These are phyloP conservation scores for Dryocosmus kuriphilus DNA, from an alignment of 2,888 invertebrate species.

Conservation along the genomic window DNA sequence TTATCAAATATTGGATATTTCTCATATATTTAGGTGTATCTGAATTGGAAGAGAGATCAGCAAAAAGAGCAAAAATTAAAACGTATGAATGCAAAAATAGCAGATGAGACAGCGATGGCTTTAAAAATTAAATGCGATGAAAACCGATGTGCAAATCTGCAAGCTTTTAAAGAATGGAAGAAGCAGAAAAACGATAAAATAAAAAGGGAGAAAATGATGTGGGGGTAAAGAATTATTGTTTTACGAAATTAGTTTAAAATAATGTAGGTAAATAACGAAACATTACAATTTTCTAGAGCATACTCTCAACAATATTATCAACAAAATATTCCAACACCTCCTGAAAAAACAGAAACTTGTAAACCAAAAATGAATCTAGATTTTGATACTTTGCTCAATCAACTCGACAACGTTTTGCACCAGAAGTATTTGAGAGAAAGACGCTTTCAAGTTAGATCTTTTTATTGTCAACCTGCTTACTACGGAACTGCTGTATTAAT, in stretches of 20 bases:
- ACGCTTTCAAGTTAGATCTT: slow-evolving; percentile 58
- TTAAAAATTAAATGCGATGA: slow-evolving; percentile 36
- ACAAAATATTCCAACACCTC: neutral
- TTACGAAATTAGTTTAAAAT: neutral
- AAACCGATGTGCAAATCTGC: slow-evolving; percentile 48
- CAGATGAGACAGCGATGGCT: neutral
- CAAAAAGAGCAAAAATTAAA: slow-evolving; percentile 35
- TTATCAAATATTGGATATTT: neutral
- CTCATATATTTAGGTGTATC: slow-evolving; percentile 6
- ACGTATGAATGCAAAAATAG: neutral
- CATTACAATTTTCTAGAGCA: neutral
- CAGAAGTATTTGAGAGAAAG: slow-evolving; percentile 61
- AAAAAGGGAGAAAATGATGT: slow-evolving; percentile 39
- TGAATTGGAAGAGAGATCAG: slow-evolving; percentile 39
- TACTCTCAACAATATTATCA: neutral
- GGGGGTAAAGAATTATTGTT: slow-evolving; percentile 40
- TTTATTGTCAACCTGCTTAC: slow-evolving; percentile 62
- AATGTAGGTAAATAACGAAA: neutral
- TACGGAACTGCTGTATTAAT: slow-evolving; percentile 48
- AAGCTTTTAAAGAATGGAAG: slow-evolving; percentile 50
- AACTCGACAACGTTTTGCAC: slow-evolving; percentile 59
- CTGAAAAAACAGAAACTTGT: neutral
- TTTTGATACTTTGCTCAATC: slow-evolving; percentile 60
- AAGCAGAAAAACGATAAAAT: slow-evolving; percentile 46
- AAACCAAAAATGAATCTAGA: slow-evolving; percentile 17